phyloP scores from a whole-genome alignment of 2,888 invertebrate species.

The Phorcus lineatus region DNA sequence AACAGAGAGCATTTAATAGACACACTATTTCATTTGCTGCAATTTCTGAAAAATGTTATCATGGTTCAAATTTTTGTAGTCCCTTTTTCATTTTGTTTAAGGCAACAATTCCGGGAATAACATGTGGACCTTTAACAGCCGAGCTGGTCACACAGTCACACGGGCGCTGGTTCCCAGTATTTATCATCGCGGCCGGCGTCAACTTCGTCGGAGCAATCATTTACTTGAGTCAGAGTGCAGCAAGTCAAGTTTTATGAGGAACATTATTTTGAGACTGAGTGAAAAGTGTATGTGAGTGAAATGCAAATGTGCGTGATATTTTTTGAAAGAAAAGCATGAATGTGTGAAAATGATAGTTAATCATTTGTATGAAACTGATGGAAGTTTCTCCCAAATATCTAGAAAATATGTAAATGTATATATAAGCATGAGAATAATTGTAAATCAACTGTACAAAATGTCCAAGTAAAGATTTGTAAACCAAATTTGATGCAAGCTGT shows the following conservation, averaged over 20 bases:
- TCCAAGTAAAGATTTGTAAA: too few relatives aligned
- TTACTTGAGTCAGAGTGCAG: conserved; percentile 84
- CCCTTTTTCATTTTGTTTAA: conserved; percentile 60
- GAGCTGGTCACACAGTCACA: conserved; percentile 83
- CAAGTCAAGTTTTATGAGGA: conserved; percentile 79
- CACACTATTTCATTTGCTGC: too few relatives aligned
- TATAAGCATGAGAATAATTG: too few relatives aligned
- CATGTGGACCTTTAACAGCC: conserved; percentile 86
- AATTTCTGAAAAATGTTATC: too few relatives aligned
- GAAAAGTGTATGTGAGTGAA: background rate
- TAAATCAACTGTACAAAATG: too few relatives aligned
- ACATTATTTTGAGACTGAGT: background rate
- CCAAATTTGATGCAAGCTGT: too few relatives aligned
- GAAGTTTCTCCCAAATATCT: background rate
- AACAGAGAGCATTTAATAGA: too few relatives aligned
- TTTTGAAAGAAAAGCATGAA: too few relatives aligned
- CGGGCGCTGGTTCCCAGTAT: conserved; percentile 86
- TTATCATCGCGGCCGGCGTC: conserved; percentile 83
- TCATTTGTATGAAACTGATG: background rate
- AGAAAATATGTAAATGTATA: too few relatives aligned
- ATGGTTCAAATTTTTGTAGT: too few relatives aligned
- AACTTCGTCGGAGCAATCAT: conserved; percentile 85
- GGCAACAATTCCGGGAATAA: conserved; percentile 86
- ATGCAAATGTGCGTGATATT: too few relatives aligned
- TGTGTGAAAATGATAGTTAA: too few relatives aligned